Base-by-base conservation (phyloP, 2,113 vertebrate species). In the Rhea americana region DNA sequence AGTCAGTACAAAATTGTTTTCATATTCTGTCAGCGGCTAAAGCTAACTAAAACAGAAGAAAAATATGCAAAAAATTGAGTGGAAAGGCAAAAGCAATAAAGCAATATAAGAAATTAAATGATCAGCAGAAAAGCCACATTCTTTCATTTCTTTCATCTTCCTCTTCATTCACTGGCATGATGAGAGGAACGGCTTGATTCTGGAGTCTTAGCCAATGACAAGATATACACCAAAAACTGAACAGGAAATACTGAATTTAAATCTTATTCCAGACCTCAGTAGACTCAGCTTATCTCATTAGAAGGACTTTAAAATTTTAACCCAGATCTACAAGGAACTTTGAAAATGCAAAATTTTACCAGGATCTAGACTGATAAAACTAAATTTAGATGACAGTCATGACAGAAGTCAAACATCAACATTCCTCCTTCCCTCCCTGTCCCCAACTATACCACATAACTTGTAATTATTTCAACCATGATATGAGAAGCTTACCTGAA, bases 401-500 rank as follows among this genome's bases (percentile, higher is more conserved):
- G 4, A 81, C 2, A 45, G 30, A 71, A 68, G 32, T 6, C 65
- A 87, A 90, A 75, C 21, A 65, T 41, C 22, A 67, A 24, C 20
- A 80, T 18, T 13, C 13, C 63, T 83, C 25, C 28, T 67, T 47
- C 26, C 5, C 30, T 70, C 16, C 56, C 26, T 5, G 7, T 30
- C 62, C 22, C 74, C 48, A 56, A 1, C 26, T 45, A 8, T n/a
- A 47, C 41, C 58, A 62, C 16, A 47, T 16, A 13, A 78, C 19
- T 11, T 4, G 22, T 35, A 61, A 47, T 2, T 26, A 61, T 41
- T 32, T 59, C 53, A 80, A 1, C 3, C 68, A 47, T 3, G 50
- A 10, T 3, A 45, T 12, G 32, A 87, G 76, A 77, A 28, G 21
- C 76, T 96, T 96, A 99, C 99, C 98, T 99, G 99, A 68, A 98